Percentiles rank a stretch among this genome's conserved stretches.
phyloP scores from a whole-genome alignment of 2,888 invertebrate species.

The Schizotus pectinicornis region DNA sequence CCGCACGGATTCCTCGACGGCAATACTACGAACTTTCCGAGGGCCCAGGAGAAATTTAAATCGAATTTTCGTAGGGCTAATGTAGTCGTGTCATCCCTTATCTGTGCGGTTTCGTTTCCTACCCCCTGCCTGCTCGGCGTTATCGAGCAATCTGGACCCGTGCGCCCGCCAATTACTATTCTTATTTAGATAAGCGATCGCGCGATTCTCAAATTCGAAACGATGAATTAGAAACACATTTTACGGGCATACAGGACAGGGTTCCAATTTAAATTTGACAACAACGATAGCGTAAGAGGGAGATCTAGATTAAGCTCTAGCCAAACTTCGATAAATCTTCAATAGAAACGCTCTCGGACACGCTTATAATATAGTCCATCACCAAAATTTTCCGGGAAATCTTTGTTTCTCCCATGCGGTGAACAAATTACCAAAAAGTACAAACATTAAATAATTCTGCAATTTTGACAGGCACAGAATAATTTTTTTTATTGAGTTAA shows the following conservation, averaged over 20 bases:
- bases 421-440: too few species aligned
- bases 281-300: not conserved
- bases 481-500: too few species aligned
- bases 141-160: conserved; percentile 30
- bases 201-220: conserved; percentile 22
- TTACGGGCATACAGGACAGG: conserved; percentile 3
- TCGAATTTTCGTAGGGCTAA: conserved; percentile 46
- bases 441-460: too few species aligned
- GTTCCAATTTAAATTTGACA: conserved; percentile 13
- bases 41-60: conserved; percentile 44
- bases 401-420: too few species aligned
- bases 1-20: conserved; percentile 3
- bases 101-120: conserved; percentile 45
- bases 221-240: conserved; percentile 24
- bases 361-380: too few species aligned
- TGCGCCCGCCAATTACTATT: conserved; percentile 41
- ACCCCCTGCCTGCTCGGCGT: conserved; percentile 23
- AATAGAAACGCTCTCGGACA: too few species aligned
- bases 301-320: not conserved
- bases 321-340: conserved; percentile 7
- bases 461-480: too few species aligned
- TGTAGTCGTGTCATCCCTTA: conserved; percentile 51
- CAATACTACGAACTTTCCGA: not conserved
- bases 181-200: conserved; percentile 43
- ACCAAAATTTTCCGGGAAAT: too few species aligned